Conservation (phyloP, 2,113 vertebrate species). For the Erinaceus europaeus region DNA sequence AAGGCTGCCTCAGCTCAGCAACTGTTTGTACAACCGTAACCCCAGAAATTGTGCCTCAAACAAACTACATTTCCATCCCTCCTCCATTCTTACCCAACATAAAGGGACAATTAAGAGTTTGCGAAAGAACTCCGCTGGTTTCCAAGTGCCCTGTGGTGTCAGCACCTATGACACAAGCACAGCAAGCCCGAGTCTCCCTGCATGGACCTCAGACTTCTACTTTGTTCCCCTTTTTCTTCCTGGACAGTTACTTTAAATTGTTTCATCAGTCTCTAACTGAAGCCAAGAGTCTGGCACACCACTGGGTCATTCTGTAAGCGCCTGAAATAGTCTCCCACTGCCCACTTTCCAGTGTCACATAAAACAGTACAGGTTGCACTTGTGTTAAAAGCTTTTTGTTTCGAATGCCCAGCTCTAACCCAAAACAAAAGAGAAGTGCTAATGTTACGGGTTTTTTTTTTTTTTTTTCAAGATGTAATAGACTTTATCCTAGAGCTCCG, state of each 20-base stretch:
- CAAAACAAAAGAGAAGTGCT: neutral
- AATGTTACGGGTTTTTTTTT: no score
- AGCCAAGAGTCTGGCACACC: neutral
- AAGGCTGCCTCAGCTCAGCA: neutral
- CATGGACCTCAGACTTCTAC: rapidly evolving
- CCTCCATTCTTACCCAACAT: neutral
- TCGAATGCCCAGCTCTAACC: neutral
- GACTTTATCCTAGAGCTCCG: no score
- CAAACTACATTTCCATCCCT: neutral
- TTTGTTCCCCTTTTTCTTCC: neutral
- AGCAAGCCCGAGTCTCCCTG: neutral
- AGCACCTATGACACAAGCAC: neutral
- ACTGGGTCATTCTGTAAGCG: neutral
- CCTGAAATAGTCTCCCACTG: neutral
- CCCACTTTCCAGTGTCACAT: neutral
- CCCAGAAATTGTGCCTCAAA: neutral
- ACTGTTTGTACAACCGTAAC: neutral
- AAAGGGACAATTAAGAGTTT: neutral
- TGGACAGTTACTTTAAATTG: neutral
- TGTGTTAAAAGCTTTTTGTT: neutral
- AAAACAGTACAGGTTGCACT: neutral
- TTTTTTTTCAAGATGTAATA: no score
- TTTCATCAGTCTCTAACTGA: neutral
- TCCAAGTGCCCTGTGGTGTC: no score
- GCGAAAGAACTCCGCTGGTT: neutral